phyloP scores from a whole-genome alignment of 2,113 vertebrate genomes.

The Plecotus auritus region DNA sequence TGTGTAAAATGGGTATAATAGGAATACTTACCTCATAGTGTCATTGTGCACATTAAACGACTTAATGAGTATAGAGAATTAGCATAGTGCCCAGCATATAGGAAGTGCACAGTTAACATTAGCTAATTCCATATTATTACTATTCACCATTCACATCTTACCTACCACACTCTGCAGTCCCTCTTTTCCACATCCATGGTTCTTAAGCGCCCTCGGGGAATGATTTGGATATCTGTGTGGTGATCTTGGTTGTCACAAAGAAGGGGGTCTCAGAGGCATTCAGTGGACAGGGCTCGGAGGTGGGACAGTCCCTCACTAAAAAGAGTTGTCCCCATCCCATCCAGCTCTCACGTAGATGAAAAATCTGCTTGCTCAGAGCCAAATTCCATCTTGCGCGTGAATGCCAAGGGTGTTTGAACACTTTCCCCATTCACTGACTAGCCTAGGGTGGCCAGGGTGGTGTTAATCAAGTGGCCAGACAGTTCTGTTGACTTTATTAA shows the following conservation, averaged over 20 bases:
- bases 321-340: too few species aligned
- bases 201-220: background rate
- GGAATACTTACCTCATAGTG: background rate
- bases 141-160: background rate
- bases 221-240: background rate
- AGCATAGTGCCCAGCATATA: background rate
- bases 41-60: background rate
- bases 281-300: background rate
- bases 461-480: background rate
- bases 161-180: too few species aligned
- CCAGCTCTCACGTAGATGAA: background rate
- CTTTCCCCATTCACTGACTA: background rate
- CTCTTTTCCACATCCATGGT: background rate
- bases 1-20: background rate
- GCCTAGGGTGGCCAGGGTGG: background rate
- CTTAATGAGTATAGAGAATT: background rate
- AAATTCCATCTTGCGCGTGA: rapidly evolving
- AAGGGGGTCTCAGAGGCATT: background rate
- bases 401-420: too few species aligned
- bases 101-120: background rate
- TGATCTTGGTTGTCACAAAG: background rate
- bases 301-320: background rate
- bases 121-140: background rate
- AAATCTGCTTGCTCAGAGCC: background rate
- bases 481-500: background rate